Conservation (phyloP, 2,797 vertebrate species). For the Schizopygopsis malacanthus region DNA sequence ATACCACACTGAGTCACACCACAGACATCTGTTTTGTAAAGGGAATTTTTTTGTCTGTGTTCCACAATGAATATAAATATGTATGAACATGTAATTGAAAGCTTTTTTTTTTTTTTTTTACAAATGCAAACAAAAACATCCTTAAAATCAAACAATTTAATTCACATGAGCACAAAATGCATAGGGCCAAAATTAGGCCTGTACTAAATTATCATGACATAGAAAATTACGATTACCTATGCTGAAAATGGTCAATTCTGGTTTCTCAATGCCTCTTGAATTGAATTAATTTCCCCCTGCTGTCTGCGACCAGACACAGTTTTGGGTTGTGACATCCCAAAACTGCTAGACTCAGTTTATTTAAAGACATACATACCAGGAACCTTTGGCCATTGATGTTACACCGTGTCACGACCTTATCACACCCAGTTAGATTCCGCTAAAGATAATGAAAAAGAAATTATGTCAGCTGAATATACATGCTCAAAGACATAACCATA, state of each 20-base stretch:
- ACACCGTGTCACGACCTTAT: conserved; percentile 85
- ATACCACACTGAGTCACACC: conserved; percentile 17
- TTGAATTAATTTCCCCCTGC: not conserved
- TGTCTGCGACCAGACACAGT: not conserved
- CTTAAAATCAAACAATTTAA: not conserved
- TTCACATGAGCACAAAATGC: not conserved
- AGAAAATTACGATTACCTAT: not conserved
- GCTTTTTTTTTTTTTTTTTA: not conserved
- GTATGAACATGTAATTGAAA: not conserved
- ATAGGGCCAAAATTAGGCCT: not conserved
- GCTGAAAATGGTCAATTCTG: not conserved
- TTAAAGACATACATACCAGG: conserved; percentile 82
- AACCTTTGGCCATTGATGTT: conserved; percentile 88
- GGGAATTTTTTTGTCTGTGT: not conserved
- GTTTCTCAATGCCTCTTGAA: not conserved
- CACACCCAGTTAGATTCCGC: conserved; percentile 87
- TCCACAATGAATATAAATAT: not conserved
- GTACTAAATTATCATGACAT: not conserved
- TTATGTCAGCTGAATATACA: not conserved
- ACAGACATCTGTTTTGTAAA: not conserved
- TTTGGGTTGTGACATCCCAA: not conserved
- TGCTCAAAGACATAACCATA: not conserved
- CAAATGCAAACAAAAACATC: not conserved
- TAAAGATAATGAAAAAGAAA: conserved; percentile 62
- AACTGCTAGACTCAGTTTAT: not conserved